Conservation (phyloP, 2,797 vertebrate genomes). For the Lagodon rhomboides region DNA sequence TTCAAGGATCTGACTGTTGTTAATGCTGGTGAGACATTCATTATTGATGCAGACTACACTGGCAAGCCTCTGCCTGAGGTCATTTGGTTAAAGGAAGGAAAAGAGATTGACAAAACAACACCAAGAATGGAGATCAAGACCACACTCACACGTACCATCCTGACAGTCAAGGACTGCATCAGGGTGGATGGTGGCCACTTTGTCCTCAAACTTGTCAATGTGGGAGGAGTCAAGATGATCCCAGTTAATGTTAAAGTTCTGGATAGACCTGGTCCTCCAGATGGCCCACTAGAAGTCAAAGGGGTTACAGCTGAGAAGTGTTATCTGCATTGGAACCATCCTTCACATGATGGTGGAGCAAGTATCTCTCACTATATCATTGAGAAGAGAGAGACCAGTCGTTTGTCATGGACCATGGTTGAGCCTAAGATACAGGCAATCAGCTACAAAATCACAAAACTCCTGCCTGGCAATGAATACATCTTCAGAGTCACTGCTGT, state of each 20-base stretch:
- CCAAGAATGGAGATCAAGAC: conserved; percentile 90
- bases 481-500: conserved; percentile 99
- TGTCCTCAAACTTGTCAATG: conserved; percentile 91
- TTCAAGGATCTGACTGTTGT: conserved; percentile 90
- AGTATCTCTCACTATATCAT: conserved; percentile 97
- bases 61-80: conserved; percentile 96
- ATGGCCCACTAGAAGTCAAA: conserved; percentile 93
- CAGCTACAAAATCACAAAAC: conserved; percentile 95
- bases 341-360: conserved; percentile 97
- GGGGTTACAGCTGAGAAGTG: conserved; percentile 95
- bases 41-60: conserved; percentile 95
- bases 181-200: conserved; percentile 96
- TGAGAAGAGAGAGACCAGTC: conserved; percentile 97
- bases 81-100: conserved; percentile 92
- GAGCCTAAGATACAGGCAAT: conserved; percentile 95
- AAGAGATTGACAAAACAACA: conserved; percentile 91
- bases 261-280: conserved; percentile 96
- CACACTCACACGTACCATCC: conserved; percentile 92
- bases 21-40: conserved; percentile 92
- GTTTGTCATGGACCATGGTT: conserved; percentile 95
- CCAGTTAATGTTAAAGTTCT: conserved; percentile 94
- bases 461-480: conserved; percentile 97
- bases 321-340: conserved; percentile 94
- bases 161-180: conserved; percentile 89
- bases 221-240: conserved; percentile 94